phyloP scores from a whole-genome alignment of 1,140 invertebrate genomes.

The Bombus vancouverensis region DNA sequence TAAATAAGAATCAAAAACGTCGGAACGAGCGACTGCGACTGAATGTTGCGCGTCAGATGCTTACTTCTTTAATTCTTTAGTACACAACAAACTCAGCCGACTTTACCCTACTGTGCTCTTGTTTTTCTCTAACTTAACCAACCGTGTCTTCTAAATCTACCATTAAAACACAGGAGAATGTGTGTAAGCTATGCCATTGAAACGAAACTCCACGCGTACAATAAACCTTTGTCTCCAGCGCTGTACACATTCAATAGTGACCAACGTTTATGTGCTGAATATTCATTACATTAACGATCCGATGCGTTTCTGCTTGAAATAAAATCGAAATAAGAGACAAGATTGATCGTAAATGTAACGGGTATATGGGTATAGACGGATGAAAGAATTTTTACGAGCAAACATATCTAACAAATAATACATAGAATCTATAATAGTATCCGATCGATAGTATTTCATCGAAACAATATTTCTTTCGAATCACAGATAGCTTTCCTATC shows the following conservation, averaged over 20 bases:
- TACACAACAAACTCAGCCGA: neutral
- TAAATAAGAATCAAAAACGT: constrained; percentile 37
- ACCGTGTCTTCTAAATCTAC: neutral
- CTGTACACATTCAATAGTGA: neutral
- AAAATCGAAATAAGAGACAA: neutral
- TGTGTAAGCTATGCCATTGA: constrained; percentile 5
- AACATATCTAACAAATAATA: no score
- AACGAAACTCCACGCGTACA: neutral
- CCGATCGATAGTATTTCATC: neutral
- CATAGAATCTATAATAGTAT: constrained; percentile 7
- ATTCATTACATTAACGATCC: neutral
- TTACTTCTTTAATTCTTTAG: neutral
- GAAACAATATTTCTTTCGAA: constrained; percentile 29
- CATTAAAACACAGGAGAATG: constrained; percentile 24
- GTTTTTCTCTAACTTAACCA: constrained; percentile 16
- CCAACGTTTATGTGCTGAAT: neutral
- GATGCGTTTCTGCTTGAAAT: neutral
- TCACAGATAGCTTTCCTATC: constrained; percentile 46
- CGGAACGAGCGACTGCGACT: neutral
- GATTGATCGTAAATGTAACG: no score
- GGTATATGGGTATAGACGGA: no score
- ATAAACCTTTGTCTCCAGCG: constrained; percentile 2
- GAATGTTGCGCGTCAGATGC: neutral
- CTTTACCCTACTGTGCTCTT: no score
- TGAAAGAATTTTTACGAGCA: no score